phyloP scores from a whole-genome alignment of 1,140 invertebrate species.

The Heliconius melpomene region DNA sequence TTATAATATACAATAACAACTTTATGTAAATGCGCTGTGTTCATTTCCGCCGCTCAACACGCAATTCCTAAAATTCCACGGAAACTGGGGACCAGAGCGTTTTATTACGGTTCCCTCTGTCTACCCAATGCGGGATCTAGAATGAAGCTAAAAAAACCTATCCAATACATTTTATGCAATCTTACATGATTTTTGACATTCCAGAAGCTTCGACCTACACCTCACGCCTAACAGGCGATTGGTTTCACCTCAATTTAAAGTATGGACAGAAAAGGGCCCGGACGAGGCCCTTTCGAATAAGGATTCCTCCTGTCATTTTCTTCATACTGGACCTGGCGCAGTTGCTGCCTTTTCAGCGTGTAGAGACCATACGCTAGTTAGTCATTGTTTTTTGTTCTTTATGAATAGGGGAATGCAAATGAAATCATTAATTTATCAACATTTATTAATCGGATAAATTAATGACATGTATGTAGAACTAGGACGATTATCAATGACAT shows the following conservation, averaged over 20 bases:
- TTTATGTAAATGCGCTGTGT: too few species aligned
- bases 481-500: slow-evolving; percentile 28
- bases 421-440: too few species aligned
- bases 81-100: too few species aligned
- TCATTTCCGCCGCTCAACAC: too few species aligned
- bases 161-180: background rate
- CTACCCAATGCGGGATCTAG: too few species aligned
- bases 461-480: slow-evolving; percentile 25
- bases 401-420: background rate
- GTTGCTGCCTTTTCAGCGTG: slow-evolving; percentile 78
- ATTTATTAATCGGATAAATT: background rate
- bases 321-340: slow-evolving; percentile 62
- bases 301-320: slow-evolving; percentile 72
- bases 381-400: slow-evolving; percentile 22
- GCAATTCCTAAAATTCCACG: too few species aligned
- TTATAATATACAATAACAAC: too few species aligned
- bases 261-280: slow-evolving; percentile 64
- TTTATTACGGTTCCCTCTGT: too few species aligned
- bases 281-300: slow-evolving; percentile 59
- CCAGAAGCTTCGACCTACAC: slow-evolving; percentile 73
- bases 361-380: slow-evolving; percentile 73
- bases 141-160: background rate
- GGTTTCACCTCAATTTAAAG: slow-evolving; percentile 70
- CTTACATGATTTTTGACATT: slow-evolving; percentile 35
- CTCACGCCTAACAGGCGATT: slow-evolving; percentile 74